Conservation (phyloP, 2,113 vertebrate species). For the Stictonetta naevosa region DNA sequence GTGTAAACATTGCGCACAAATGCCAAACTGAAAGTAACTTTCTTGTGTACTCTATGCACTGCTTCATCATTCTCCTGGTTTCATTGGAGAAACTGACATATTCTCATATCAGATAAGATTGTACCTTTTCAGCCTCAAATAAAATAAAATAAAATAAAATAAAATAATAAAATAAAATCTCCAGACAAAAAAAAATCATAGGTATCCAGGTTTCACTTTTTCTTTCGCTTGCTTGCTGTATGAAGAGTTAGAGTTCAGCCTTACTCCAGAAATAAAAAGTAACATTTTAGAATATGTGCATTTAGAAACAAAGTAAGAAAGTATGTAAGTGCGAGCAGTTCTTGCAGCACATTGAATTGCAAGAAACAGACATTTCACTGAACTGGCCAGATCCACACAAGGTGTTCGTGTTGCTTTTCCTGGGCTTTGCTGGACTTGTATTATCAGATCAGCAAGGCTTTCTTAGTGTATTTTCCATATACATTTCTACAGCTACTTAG, state of each 20-base stretch:
- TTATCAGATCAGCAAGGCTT: not conserved
- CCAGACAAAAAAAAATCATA: not conserved
- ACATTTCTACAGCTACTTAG: not conserved
- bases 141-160: not conserved
- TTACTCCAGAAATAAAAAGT: not conserved
- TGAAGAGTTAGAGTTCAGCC: not conserved
- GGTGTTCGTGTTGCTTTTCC: not conserved
- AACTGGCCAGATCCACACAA: not conserved
- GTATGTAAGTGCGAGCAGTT: not conserved
- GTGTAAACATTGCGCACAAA: fast-evolving
- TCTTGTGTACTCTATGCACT: not conserved
- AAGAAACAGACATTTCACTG: not conserved
- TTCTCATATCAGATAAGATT: not conserved
- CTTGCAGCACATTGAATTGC: not conserved
- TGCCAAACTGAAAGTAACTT: not conserved
- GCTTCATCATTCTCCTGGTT: not conserved
- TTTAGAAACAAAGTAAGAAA: not conserved
- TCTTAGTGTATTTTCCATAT: not conserved
- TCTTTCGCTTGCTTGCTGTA: not conserved
- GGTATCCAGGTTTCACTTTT: not conserved
- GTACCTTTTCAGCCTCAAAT: not conserved
- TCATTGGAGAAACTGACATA: not conserved
- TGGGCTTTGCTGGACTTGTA: not conserved
- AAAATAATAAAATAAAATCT: not conserved
- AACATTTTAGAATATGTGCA: not conserved